Evolutionary conservation across 64 coral and sea anemone species (phyloP).

Genomic region (Dendronephthya gigantea): DNA sequence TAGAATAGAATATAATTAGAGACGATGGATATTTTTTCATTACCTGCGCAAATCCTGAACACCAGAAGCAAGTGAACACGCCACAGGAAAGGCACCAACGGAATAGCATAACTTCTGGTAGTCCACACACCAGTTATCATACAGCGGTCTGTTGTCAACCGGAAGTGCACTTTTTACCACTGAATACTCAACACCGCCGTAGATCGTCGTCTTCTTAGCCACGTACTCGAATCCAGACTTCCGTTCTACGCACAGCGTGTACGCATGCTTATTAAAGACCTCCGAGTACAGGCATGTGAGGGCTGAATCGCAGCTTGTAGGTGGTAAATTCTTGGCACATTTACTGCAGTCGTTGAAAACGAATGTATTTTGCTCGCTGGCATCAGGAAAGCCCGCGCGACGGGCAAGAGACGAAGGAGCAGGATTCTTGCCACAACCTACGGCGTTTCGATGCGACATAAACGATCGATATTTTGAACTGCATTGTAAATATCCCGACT

Average conservation of each 20-base stretch:
- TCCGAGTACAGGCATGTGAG: slow-evolving; percentile 16
- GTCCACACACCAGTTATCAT: slow-evolving; percentile 32
- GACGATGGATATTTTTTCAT: no score
- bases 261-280: neutral
- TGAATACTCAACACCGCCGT: neutral
- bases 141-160: neutral
- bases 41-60: neutral
- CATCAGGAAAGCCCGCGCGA: slow-evolving; percentile 22
- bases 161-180: slow-evolving; percentile 18
- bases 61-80: neutral
- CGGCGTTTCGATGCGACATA: slow-evolving; percentile 31
- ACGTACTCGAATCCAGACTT: slow-evolving; percentile 21
- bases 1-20: no score
- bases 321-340: neutral
- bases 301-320: slow-evolving; percentile 17
- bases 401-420: slow-evolving; percentile 24
- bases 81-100: slow-evolving; percentile 9
- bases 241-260: slow-evolving; percentile 26
- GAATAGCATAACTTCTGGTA: slow-evolving; percentile 29
- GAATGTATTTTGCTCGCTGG: slow-evolving; percentile 22
- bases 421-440: neutral
- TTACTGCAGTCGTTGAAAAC: slow-evolving; percentile 19
- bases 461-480: slow-evolving; percentile 17
- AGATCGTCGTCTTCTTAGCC: neutral
- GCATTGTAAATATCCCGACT: neutral